phyloP scores from a whole-genome alignment of 2,888 invertebrate species.

The Aricia artaxerxes region DNA sequence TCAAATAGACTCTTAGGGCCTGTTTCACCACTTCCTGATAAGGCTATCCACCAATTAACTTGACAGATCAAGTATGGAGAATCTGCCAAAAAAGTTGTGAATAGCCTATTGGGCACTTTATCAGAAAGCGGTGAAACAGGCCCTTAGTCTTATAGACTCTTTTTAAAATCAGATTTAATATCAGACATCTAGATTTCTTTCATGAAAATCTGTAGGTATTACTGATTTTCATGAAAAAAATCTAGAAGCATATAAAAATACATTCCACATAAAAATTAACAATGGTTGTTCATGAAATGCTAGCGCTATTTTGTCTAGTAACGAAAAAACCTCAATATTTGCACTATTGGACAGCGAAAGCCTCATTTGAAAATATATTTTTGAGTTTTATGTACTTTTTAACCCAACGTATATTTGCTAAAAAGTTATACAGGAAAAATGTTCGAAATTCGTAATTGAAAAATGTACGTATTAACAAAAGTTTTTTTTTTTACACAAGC shows the following conservation, averaged over 20 bases:
- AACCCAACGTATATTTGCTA: slow-evolving; percentile 30
- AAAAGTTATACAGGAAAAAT: slow-evolving; percentile 30
- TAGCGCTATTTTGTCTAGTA: not conserved
- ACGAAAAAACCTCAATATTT: not conserved
- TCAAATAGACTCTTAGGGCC: too few relatives aligned
- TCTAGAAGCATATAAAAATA: not conserved
- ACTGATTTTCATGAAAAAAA: too few relatives aligned
- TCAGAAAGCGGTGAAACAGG: too few relatives aligned
- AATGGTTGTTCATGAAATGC: not conserved
- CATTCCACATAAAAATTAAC: not conserved
- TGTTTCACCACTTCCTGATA: too few relatives aligned
- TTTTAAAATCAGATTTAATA: too few relatives aligned
- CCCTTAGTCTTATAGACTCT: too few relatives aligned
- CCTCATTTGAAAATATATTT: slow-evolving; percentile 23
- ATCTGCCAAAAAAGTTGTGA: too few relatives aligned
- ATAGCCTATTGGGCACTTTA: too few relatives aligned
- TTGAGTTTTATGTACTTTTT: slow-evolving; percentile 25
- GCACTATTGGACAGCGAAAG: slow-evolving; percentile 22
- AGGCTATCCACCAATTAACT: too few relatives aligned
- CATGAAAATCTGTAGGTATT: too few relatives aligned
- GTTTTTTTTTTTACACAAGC: slow-evolving; percentile 24
- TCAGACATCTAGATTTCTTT: too few relatives aligned
- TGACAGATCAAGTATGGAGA: too few relatives aligned
- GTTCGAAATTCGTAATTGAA: slow-evolving; percentile 29
- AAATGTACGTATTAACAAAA: slow-evolving; percentile 27